These are phyloP conservation scores for Dryomyza anilis DNA, from an alignment of 2,888 invertebrate species.

Conservation along the genomic window DNA sequence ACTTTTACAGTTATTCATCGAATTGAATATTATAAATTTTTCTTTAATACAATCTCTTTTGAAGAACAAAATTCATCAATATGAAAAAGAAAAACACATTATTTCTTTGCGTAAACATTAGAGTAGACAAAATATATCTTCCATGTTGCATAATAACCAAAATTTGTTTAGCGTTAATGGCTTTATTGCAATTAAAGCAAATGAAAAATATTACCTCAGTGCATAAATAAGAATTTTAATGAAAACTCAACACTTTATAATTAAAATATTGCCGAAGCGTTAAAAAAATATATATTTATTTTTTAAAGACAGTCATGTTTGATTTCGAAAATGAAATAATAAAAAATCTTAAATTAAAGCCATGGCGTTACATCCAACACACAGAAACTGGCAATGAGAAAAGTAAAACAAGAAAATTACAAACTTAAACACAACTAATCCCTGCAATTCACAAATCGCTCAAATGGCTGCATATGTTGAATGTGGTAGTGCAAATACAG, in stretches of 20 bases:
- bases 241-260: slow-evolving; percentile 9
- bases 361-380: too few relatives aligned
- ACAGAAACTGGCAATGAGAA: background rate
- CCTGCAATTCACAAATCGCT: slow-evolving; percentile 14
- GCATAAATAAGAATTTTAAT: background rate
- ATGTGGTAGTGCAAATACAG: background rate
- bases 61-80: too few relatives aligned
- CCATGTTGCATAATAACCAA: too few relatives aligned
- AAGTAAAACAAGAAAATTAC: background rate
- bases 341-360: background rate
- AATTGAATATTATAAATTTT: too few relatives aligned
- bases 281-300: slow-evolving; percentile 3
- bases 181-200: background rate
- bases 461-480: background rate
- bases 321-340: background rate
- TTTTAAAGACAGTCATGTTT: background rate
- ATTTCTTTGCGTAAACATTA: too few relatives aligned
- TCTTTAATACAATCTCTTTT: too few relatives aligned
- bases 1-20: too few relatives aligned
- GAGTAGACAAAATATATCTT: too few relatives aligned
- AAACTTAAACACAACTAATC: slow-evolving; percentile 15
- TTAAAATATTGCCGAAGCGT: slow-evolving; percentile 20
- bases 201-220: background rate
- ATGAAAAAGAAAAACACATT: too few relatives aligned
- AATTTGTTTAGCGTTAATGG: too few relatives aligned